Base-by-base conservation (phyloP, 2,797 vertebrate genomes). In the Otolemur crassicaudatus region DNA sequence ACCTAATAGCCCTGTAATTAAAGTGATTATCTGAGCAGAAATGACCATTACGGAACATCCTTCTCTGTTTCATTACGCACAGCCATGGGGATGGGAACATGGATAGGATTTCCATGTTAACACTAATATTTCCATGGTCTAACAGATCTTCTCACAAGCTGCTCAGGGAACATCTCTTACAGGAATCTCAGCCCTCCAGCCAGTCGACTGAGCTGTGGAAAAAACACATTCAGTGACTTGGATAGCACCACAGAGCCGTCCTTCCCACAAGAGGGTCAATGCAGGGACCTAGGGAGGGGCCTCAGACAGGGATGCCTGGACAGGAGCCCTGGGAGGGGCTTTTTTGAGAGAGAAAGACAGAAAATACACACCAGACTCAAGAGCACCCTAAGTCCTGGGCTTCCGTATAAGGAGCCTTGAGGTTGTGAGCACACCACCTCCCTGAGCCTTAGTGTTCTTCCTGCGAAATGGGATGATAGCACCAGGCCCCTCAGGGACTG, bases 51-150 rank as follows among this genome's bases (percentile, higher is more conserved):
- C 1, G 40, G 85, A 81, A 40, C 49, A 84, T 19, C 8, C 43
- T 46, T 81, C 92, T 70, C 65, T 77, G 67, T 29, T 65, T 94
- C 29, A 96, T 80, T 83, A 46, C 46, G 13, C 10, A 2, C 3
- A 17, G 1, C 46, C 2, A 1, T n/a, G 76, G n/a, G 43, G 83
- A 76, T 29, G 37, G 77, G 56, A 88, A 84, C 77, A 43, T n/a
- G n/a, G n/a, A n/a, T 3, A 69, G 61, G 58, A 87, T 94, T 93
- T 85, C 86, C 73, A n/a, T 58, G 43, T 96, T 87, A 90, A 49
- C 60, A 34, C 20, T 56, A 49, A 31, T 73, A 22, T 56, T 93
- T 72, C 73, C 27, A 2, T 56, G 67, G 31, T 87, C 56, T 85
- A 67, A 86, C 49, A 65, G 92, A 67, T 67, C 17, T 85, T 84